Percentiles rank a stretch among this genome's conserved stretches.
phyloP scores from a whole-genome alignment of 2,888 invertebrate species.

The Drosophila helvetica region DNA sequence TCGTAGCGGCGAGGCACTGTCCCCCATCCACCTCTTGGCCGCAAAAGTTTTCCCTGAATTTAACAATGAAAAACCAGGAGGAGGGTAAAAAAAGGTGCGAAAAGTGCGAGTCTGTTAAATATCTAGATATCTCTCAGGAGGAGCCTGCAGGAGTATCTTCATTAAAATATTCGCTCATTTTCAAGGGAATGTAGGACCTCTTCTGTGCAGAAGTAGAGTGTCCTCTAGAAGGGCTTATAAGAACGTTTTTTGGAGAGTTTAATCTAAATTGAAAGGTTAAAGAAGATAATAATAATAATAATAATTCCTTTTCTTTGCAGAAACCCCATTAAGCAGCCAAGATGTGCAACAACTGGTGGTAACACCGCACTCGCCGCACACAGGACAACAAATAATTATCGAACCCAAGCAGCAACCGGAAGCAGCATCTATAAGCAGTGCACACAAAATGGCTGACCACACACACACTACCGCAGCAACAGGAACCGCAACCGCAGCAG shows the following conservation, averaged over 20 bases:
- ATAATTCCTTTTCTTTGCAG: conserved; percentile 10
- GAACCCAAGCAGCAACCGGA: conserved; percentile 1
- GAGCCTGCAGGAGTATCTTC: conserved; percentile 25
- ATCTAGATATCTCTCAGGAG: conserved; percentile 1
- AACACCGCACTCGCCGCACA: conserved; percentile 25
- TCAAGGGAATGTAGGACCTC: neutral
- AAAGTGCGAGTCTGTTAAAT: conserved; percentile 33
- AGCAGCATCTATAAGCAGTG: conserved; percentile 16
- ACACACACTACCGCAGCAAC: conserved; percentile 12
- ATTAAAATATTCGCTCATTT: conserved; percentile 42
- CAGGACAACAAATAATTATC: conserved; percentile 27
- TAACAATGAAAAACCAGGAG: neutral
- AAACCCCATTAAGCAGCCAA: conserved; percentile 20
- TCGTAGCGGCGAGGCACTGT: conserved; percentile 22
- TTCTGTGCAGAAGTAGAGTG: neutral
- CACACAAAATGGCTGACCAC: conserved; percentile 32
- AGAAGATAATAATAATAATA: too few species aligned
- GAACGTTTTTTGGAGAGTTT: neutral
- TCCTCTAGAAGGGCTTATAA: too few species aligned
- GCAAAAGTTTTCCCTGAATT: conserved; percentile 34
- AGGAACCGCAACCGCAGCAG: conserved; percentile 2
- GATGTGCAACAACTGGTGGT: conserved; percentile 32
- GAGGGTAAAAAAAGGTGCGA: conserved; percentile 33
- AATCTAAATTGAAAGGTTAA: neutral
- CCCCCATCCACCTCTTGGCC: neutral